These are phyloP conservation scores for Macaca mulatta DNA, from an alignment of 2,113 vertebrate genomes.

Conservation along the genomic window DNA sequence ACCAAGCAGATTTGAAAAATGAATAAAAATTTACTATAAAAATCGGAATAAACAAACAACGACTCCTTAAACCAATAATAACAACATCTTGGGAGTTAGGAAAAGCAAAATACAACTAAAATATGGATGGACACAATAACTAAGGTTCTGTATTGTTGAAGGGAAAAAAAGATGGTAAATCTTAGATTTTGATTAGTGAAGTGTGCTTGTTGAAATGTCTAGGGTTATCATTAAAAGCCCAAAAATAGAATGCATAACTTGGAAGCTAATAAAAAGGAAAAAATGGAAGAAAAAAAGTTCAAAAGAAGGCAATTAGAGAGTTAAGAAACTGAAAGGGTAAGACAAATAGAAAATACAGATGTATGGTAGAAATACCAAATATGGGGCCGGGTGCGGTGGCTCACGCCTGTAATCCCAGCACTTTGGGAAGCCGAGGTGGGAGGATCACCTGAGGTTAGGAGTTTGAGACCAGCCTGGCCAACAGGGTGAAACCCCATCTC, in stretches of 20 bases:
- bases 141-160: neutral
- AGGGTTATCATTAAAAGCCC: neutral
- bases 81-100: neutral
- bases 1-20: neutral
- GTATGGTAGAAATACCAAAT: neutral
- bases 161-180: neutral
- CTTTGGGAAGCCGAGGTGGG: too few species aligned
- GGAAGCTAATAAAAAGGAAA: neutral
- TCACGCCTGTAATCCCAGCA: too few species aligned
- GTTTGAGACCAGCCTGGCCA: too few species aligned
- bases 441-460: too few species aligned
- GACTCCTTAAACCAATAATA: neutral
- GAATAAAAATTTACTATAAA: neutral
- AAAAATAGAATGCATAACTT: neutral
- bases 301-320: neutral
- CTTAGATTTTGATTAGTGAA: neutral
- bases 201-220: neutral
- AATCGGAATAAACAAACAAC: neutral
- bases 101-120: conserved; percentile 12
- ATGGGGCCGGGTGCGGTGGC: neutral
- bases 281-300: neutral
- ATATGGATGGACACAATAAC: neutral
- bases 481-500: too few species aligned
- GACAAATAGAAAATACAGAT: neutral
- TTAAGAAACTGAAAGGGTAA: neutral